Evolutionary conservation across 1,140 invertebrate species (phyloP), one percentile per base, ranked within the genome.

Genomic region (Drosophila neocordata): DNA sequence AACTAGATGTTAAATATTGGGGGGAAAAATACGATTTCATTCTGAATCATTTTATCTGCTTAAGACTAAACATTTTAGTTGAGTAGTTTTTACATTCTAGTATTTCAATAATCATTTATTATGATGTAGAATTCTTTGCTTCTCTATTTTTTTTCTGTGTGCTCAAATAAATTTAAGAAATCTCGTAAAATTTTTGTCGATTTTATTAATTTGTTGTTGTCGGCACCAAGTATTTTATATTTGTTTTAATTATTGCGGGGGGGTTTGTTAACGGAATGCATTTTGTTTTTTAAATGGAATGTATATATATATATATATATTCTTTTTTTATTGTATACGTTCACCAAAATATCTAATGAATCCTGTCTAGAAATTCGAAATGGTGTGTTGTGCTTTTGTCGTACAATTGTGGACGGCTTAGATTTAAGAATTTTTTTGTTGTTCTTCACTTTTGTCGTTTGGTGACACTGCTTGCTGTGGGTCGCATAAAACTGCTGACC

Each of bases 401-500:
- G 62, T 74, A 44, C 13, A 8, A 41, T 74, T 72, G 55, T 88
- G 83, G 83, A 88, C 83, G 83, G 83, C 79, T 88, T 87, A 75
- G 65, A 85, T 64, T 74, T 85, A 41, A 66, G 52, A 53, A 38
- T 65, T 58, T 7, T 7, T 22, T 48, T 18, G 24, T 41, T 15
- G 24, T 34, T 15, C n/a, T 34, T 20, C 13, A 89, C 67, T 91
- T 91, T 55, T 81, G 88, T n/a, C 90, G 75, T 78, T 97, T 92
- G 58, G 91, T 92, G 31, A 63, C 73, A 48, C 91, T 92, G 61
- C 91, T 80, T 37, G 91, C 82, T 1, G 93, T 94, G 9, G 93
- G 93, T 65, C 93, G 92, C 93, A 94, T 94, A 77, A 94, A 94
- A 52, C 93, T 92, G 67, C 93, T 93, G 13, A 88, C 68, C 48